These are phyloP conservation scores for Caenorhabditis angaria DNA, from an alignment of 2,888 invertebrate genomes.

Conservation along the genomic window DNA sequence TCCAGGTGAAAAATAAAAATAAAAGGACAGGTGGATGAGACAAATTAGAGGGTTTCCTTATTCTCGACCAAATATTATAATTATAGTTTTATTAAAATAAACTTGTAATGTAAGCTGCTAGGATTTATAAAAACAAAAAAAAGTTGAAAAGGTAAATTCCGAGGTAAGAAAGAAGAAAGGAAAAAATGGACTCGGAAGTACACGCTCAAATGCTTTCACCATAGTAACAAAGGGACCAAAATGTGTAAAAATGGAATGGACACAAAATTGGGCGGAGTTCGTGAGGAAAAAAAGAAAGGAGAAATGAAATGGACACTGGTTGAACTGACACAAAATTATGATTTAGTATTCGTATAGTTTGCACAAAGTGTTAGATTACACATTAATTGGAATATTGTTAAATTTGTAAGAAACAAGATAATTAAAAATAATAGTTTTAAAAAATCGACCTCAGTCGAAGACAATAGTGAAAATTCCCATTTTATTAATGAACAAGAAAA, in stretches of 20 bases:
- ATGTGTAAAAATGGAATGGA: not conserved
- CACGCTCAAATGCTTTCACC: not conserved
- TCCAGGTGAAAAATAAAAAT: not conserved
- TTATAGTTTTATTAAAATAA: not conserved
- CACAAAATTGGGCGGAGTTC: not conserved
- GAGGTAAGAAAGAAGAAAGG: not conserved
- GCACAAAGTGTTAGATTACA: not conserved
- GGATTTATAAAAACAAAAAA: not conserved
- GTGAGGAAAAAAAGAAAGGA: no score
- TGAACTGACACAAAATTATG: not conserved
- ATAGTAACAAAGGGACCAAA: conserved; percentile 2
- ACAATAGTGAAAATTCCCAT: no score
- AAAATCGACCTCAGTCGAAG: no score
- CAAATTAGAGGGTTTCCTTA: not conserved
- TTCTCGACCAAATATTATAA: not conserved
- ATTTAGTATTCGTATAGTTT: conserved; percentile 4
- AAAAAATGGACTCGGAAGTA: conserved; percentile 2
- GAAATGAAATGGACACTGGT: not conserved
- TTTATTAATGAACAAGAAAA: no score
- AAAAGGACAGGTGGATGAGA: not conserved
- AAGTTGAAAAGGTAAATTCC: not conserved
- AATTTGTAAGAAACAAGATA: no score
- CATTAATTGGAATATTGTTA: not conserved
- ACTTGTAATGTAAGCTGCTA: not conserved
- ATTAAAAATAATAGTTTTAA: no score